Evolutionary conservation across 2,113 vertebrate species (phyloP).

Genomic region (Tragelaphus strepsiceros): DNA sequence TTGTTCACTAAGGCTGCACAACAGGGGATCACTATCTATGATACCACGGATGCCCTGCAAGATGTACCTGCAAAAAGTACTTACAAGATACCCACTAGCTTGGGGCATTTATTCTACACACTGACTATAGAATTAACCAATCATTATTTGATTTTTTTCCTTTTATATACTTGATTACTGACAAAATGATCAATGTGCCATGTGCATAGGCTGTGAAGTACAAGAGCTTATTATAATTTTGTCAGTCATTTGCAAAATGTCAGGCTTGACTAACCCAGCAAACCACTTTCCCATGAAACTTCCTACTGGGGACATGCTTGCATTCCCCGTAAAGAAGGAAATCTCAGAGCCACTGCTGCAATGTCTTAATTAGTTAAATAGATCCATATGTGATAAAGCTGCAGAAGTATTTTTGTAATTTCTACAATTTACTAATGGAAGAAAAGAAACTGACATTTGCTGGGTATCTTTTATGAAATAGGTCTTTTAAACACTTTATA

Average conservation of each 20-base stretch:
- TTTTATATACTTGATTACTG: background rate
- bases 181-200: background rate
- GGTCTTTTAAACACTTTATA: background rate
- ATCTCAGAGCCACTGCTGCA: background rate
- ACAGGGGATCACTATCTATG: background rate
- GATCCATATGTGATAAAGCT: background rate
- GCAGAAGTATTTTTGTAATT: background rate
- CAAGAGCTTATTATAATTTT: background rate
- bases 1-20: background rate
- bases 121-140: background rate
- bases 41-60: background rate
- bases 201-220: background rate
- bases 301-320: background rate
- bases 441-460: background rate
- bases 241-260: background rate
- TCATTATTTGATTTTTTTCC: background rate
- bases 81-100: fast-evolving
- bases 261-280: background rate
- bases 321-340: background rate
- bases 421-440: background rate
- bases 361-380: background rate
- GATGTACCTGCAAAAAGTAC: too few relatives aligned
- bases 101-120: background rate
- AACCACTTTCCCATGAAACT: background rate
- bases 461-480: background rate